Evolutionary conservation across 2,113 vertebrate species (phyloP), one percentile per base, ranked within the genome.

Genomic region (Arizona elegans): DNA sequence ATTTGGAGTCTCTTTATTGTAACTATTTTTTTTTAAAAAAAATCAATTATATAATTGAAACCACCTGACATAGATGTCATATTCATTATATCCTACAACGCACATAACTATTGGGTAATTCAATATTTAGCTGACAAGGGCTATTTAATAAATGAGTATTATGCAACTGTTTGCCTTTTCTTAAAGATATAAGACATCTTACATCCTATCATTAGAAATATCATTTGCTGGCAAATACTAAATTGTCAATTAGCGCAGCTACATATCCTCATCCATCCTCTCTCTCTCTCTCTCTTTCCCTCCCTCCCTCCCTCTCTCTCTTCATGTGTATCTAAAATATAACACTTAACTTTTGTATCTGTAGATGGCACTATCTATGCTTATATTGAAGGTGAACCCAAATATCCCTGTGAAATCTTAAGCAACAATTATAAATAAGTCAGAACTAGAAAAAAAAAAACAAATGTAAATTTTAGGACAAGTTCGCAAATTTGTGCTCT

Each of bases 341-440:
- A 26, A 88, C 0, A 96, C 70, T 94, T 93, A 94, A 2, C 47
- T 92, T 94, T 97, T 97, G 87, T 92, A 97, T 97, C 98, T 97
- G 96, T 97, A 97, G 97, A 97, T 98, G 97, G 97, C 97, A 97
- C 97, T 98, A 93, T 97, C 94, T 96, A 97, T 95, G 96, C 87
- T 96, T 96, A 13, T 95, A 94, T 96, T 95, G 56, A 23, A 88
- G 90, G 13, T 53, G 94, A 33, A 29, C 87, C 0, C 47, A n/a
- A 43, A 87, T 59, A 94, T 26, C 81, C 58, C 11, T 88, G 55
- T 38, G 92, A 96, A 96, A 90, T 94, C 89, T 38, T 29, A 89
- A 43, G 38, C 10, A 85, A 92, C 95, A 94, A 88, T 93, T 70
- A 0, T 50, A 91, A 93, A 8, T 62, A 90, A 89, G 43, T 93